Percentiles rank a stretch among this genome's conserved stretches.
These are phyloP conservation scores for Holothuria scabra DNA, from an alignment of 53 echinoderm and acorn worm genomes.

Conservation along the genomic window DNA sequence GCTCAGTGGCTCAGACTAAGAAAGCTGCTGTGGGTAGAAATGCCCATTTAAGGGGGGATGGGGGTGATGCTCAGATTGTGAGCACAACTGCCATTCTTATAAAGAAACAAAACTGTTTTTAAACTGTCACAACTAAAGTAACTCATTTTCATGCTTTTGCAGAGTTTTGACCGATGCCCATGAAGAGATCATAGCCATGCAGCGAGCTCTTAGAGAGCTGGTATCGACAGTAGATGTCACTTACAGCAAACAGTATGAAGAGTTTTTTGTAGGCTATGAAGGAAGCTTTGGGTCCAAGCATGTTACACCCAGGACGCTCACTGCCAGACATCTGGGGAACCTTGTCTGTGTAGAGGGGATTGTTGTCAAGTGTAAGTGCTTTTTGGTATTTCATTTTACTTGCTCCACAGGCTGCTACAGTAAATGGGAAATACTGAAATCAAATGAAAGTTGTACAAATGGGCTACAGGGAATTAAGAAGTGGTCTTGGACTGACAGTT, in stretches of 20 bases:
- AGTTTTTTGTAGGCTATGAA: constrained; percentile 97
- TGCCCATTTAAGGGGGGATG: too few species aligned
- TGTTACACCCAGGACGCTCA: constrained; percentile 84
- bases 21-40: too few species aligned
- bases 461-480: too few species aligned
- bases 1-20: too few species aligned
- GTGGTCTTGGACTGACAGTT: neutral
- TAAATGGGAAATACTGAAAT: neutral
- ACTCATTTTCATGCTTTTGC: neutral
- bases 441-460: neutral
- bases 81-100: too few species aligned
- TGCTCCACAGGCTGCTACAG: too few species aligned
- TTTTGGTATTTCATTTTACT: neutral
- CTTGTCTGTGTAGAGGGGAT: constrained; percentile 96
- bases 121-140: too few species aligned
- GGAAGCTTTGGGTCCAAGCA: constrained; percentile 99
- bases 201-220: constrained; percentile 90
- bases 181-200: constrained; percentile 89
- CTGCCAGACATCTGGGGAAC: constrained; percentile 93
- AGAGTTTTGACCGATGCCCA: constrained; percentile 80
- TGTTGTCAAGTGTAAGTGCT: constrained; percentile 89
- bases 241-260: constrained; percentile 91
- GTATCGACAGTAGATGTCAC: constrained; percentile 87
- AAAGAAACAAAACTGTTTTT: too few species aligned
- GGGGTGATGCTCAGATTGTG: too few species aligned